These are phyloP conservation scores for Tauraco hartlaubi DNA, from an alignment of 2,797 vertebrate genomes.

Conservation along the genomic window DNA sequence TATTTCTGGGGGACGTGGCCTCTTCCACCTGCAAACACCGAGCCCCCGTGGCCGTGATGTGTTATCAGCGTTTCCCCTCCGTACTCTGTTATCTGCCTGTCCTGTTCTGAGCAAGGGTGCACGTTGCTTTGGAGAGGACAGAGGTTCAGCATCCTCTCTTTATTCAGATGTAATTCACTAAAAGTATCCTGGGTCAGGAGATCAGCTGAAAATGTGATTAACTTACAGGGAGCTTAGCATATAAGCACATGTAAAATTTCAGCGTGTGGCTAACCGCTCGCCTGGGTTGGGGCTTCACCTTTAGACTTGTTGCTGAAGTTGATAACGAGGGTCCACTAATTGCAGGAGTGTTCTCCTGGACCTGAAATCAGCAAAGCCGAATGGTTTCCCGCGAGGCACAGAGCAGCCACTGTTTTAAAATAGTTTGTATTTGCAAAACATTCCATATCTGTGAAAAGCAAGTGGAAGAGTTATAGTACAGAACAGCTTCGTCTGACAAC, in stretches of 20 bases:
- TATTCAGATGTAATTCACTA: neutral
- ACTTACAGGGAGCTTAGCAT: neutral
- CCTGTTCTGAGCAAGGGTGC: neutral
- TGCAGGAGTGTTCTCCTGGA: neutral
- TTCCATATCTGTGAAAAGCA: conserved; percentile 17
- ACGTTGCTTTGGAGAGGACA: neutral
- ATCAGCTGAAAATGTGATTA: neutral
- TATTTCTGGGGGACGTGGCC: neutral
- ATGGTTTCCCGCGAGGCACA: neutral
- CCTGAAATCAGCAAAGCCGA: neutral
- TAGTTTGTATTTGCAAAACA: conserved; percentile 14
- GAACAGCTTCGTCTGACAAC: conserved; percentile 30
- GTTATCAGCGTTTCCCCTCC: neutral
- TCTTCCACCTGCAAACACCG: neutral
- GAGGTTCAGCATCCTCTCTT: neutral
- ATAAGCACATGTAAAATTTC: neutral
- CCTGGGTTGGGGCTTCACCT: neutral
- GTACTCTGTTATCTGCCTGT: neutral
- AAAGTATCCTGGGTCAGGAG: neutral
- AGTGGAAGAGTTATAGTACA: conserved; percentile 1
- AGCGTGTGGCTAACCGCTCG: neutral
- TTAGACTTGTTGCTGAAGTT: neutral
- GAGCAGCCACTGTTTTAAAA: neutral
- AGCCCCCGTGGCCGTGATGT: neutral
- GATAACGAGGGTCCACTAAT: neutral